A percentile compares a stretch with the other conserved stretches of the same genome.
phyloP scores from a whole-genome alignment of 2,888 invertebrate genomes.

The Rhyacophila evoluta region DNA sequence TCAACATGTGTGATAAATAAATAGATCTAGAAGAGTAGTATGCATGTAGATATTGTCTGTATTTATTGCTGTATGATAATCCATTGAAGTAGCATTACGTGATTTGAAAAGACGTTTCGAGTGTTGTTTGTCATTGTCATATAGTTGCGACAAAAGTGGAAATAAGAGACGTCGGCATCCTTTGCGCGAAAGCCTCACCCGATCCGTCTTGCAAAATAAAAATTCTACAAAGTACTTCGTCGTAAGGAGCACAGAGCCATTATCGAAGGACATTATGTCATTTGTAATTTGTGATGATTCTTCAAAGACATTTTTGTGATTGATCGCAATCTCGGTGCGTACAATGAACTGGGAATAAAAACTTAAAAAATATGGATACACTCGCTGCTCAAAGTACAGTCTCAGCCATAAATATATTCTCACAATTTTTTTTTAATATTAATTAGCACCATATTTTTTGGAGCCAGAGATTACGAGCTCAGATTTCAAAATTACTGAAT shows the following conservation, averaged over 20 bases:
- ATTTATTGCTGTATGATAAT: not conserved
- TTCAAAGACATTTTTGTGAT: slow-evolving; percentile 25
- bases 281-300: slow-evolving; percentile 7
- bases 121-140: not conserved
- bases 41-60: too few relatives aligned
- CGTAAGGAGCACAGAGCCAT: too few relatives aligned
- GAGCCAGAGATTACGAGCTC: too few relatives aligned
- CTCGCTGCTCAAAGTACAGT: not conserved
- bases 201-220: not conserved
- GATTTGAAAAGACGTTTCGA: not conserved
- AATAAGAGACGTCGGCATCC: not conserved
- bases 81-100: slow-evolving; percentile 4
- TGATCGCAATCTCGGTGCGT: not conserved
- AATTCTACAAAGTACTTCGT: not conserved
- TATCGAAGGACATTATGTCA: not conserved
- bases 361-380: not conserved
- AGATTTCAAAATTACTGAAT: too few relatives aligned
- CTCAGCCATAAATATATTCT: too few relatives aligned
- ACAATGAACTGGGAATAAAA: not conserved
- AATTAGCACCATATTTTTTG: too few relatives aligned
- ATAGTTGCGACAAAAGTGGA: not conserved
- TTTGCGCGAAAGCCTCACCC: not conserved
- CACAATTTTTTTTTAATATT: too few relatives aligned
- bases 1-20: too few relatives aligned
- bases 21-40: too few relatives aligned